phyloP scores from a whole-genome alignment of 2,888 invertebrate species.

The Nudaria mundana region DNA sequence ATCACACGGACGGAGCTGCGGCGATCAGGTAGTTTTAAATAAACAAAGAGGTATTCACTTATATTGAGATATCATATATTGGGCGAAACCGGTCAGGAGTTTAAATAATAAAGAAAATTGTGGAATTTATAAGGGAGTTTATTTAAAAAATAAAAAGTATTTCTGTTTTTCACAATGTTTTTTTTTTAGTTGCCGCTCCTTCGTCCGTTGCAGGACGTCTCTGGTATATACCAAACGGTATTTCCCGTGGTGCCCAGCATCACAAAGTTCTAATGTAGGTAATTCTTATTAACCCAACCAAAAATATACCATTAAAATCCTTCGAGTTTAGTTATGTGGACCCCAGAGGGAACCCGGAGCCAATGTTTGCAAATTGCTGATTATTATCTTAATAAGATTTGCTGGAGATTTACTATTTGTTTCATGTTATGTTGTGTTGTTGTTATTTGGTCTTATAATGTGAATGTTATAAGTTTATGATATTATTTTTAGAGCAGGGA shows the following conservation, averaged over 20 bases:
- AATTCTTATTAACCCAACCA: slow-evolving; percentile 54
- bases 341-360: slow-evolving; percentile 44
- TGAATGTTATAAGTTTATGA: not conserved
- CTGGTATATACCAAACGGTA: too few species aligned
- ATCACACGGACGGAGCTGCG: too few species aligned
- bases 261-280: slow-evolving; percentile 37
- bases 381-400: slow-evolving; percentile 73
- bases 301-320: slow-evolving; percentile 59
- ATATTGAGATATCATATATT: too few species aligned
- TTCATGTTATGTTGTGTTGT: slow-evolving; percentile 16
- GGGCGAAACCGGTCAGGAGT: too few species aligned
- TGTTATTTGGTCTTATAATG: not conserved
- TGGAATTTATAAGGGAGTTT: too few species aligned
- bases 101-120: too few species aligned
- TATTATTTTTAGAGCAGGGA: not conserved
- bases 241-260: slow-evolving; percentile 32
- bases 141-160: too few species aligned
- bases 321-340: slow-evolving; percentile 34
- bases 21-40: too few species aligned
- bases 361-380: slow-evolving; percentile 67
- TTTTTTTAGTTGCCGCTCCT: too few species aligned
- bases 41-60: too few species aligned
- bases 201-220: too few species aligned
- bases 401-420: slow-evolving; percentile 56
- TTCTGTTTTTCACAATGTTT: too few species aligned